A percentile compares a stretch with the other conserved stretches of the same genome.
phyloP scores from a whole-genome alignment of 1,140 invertebrate genomes.

The Drosophila albomicans region DNA sequence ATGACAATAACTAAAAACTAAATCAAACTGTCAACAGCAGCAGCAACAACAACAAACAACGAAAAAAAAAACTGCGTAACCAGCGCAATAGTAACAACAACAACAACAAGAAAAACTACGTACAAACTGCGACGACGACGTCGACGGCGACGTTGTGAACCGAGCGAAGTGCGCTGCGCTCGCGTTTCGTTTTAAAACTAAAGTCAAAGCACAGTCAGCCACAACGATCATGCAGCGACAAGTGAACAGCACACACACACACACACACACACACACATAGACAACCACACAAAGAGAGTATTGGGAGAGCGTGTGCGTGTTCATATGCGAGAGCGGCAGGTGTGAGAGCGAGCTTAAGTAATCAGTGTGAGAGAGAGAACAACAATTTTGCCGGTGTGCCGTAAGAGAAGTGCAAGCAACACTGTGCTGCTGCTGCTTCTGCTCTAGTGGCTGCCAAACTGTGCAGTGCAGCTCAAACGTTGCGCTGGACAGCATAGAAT shows the following conservation, averaged over 20 bases:
- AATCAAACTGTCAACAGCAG: constrained; percentile 37
- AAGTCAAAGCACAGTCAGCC: constrained; percentile 35
- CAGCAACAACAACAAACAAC: constrained; percentile 21
- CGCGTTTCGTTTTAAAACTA: constrained; percentile 53
- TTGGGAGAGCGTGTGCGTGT: background rate
- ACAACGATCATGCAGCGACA: constrained; percentile 46
- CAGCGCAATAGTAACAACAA: constrained; percentile 19
- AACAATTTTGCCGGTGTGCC: constrained; percentile 3
- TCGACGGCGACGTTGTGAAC: constrained; percentile 11
- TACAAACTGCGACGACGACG: constrained; percentile 29
- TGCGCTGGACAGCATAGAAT: background rate
- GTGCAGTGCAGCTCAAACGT: constrained; percentile 32
- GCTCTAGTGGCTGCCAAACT: background rate
- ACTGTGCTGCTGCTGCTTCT: constrained; percentile 19
- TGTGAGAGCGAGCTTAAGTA: constrained; percentile 5
- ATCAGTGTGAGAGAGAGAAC: constrained; percentile 5
- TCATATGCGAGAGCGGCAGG: background rate
- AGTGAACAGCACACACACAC: constrained; percentile 23
- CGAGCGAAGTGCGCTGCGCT: constrained; percentile 45
- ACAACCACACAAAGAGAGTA: constrained; percentile 3
- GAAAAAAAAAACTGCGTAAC: constrained; percentile 44
- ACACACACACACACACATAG: background rate
- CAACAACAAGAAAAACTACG: constrained; percentile 19
- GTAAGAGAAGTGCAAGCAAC: constrained; percentile 24
- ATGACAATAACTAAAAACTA: constrained; percentile 44